Conservation (phyloP, 2,797 vertebrate genomes). For the Enteromius treurensis region DNA sequence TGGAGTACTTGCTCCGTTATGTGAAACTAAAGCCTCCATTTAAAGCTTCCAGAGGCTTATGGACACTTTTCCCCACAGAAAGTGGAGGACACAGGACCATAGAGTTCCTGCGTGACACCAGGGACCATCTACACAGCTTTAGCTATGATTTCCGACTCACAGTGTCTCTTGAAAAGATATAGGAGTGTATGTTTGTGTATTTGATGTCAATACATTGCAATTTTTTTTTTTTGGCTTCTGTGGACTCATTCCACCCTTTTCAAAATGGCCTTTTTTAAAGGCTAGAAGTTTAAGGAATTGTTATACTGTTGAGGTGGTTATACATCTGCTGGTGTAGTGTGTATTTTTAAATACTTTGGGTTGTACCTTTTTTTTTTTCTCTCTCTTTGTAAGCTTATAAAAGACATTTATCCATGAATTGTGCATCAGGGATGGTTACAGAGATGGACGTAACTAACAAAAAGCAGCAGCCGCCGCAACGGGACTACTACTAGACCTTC, state of each 20-base stretch:
- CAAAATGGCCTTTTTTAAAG: slow-evolving; percentile 75
- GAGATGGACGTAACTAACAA: slow-evolving; percentile 57
- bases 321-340: slow-evolving; percentile 84
- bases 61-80: slow-evolving; percentile 22
- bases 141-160: slow-evolving; percentile 65
- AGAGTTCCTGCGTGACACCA: slow-evolving; percentile 58
- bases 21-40: slow-evolving; percentile 11
- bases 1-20: background rate
- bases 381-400: slow-evolving; percentile 71
- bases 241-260: slow-evolving; percentile 76
- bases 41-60: background rate
- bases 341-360: slow-evolving; percentile 73
- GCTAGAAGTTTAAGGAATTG: slow-evolving; percentile 72
- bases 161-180: slow-evolving; percentile 67
- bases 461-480: slow-evolving; percentile 39
- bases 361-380: slow-evolving; percentile 64
- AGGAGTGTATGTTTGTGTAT: slow-evolving; percentile 59
- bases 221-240: slow-evolving; percentile 73
- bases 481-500: slow-evolving; percentile 53
- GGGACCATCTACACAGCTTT: slow-evolving; percentile 74
- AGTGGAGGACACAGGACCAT: slow-evolving; percentile 15
- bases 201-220: slow-evolving; percentile 64
- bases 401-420: slow-evolving; percentile 50
- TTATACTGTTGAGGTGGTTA: slow-evolving; percentile 84
- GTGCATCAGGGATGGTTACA: slow-evolving; percentile 59